Evolutionary conservation across 35 echinoderm and acorn worm species (phyloP), one percentile per base, ranked within the genome.

Genomic region (Diadema setosum): DNA sequence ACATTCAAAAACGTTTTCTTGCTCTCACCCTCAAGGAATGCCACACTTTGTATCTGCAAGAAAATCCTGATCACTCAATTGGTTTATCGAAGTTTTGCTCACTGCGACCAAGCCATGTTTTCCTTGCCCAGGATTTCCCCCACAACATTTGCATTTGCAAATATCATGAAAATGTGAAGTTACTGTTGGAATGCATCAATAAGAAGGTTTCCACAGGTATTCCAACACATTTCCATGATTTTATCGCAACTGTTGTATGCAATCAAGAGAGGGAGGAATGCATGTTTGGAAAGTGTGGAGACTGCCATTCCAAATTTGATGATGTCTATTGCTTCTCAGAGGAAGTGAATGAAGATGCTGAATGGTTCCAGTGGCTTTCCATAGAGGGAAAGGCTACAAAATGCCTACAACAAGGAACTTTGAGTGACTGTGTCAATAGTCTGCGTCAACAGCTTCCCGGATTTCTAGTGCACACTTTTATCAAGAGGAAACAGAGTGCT

Each of bases 131-230:
- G 49, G 52, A 82, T 82, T 89, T 89, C 34, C 87, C 76, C 12
- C 87, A 82, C 76, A 82, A 89, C 46, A 58, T 89, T 18, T 89
- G 87, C 39, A 42, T 89, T 5, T 89, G 87, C 35, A 61, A 45
- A 44, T 82, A 89, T 24, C 87, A 89, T 59, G 86, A 89, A 39
- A 89, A 89, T 81, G 46, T 89, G 24, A 24, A 75, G 1, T 37
- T 89, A 5, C 26, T 89, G 3, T 40, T 89, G 45, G 86, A 89
- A 81, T 89, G 86, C 44, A 9, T 89, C n/a, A 52, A 26, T 7
- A 81, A 49, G 25, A 30, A 20, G 5, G 32, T 34, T 5, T 82
- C 44, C n/a, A 30, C 18, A 4, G 42, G 9, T 82, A 55, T 82
- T 5, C 37, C 80, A 26, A 82, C 80, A 9, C 80, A 82, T 82